Evolutionary conservation across 1,140 invertebrate species (phyloP).

Genomic region (Anadara kagoshimensis): DNA sequence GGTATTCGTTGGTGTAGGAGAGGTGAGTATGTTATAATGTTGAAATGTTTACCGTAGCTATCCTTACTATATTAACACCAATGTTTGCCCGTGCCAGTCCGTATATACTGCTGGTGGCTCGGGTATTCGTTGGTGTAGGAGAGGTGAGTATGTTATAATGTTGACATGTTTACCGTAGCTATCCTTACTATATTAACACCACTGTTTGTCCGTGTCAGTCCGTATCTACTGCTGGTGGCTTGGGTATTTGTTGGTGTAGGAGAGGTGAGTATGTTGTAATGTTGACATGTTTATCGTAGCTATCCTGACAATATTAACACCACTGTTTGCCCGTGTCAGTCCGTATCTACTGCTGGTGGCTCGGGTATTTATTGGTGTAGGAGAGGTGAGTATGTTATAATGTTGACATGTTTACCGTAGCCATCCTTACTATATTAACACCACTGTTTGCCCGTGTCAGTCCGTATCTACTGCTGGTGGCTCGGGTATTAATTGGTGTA

Average conservation of each 20-base stretch:
- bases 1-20: conserved; percentile 72
- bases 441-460: conserved; percentile 82
- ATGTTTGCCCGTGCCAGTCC: conserved; percentile 80
- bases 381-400: conserved; percentile 60
- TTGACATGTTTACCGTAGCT: conserved; percentile 86
- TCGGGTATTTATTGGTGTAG: conserved; percentile 72
- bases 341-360: conserved; percentile 70
- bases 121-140: conserved; percentile 72
- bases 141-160: conserved; percentile 62
- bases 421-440: conserved; percentile 87
- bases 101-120: conserved; percentile 67
- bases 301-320: conserved; percentile 88
- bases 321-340: conserved; percentile 81
- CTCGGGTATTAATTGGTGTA: conserved; percentile 73
- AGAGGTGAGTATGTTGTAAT: conserved; percentile 58
- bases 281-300: conserved; percentile 87
- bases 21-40: conserved; percentile 68
- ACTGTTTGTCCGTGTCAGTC: conserved; percentile 79
- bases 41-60: conserved; percentile 86
- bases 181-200: conserved; percentile 89
- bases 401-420: conserved; percentile 85
- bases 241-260: conserved; percentile 72
- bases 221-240: conserved; percentile 69
- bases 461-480: conserved; percentile 68
- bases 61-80: conserved; percentile 89